phyloP scores from a whole-genome alignment of 1,140 invertebrate genomes.

The Eurosta solidaginis region DNA sequence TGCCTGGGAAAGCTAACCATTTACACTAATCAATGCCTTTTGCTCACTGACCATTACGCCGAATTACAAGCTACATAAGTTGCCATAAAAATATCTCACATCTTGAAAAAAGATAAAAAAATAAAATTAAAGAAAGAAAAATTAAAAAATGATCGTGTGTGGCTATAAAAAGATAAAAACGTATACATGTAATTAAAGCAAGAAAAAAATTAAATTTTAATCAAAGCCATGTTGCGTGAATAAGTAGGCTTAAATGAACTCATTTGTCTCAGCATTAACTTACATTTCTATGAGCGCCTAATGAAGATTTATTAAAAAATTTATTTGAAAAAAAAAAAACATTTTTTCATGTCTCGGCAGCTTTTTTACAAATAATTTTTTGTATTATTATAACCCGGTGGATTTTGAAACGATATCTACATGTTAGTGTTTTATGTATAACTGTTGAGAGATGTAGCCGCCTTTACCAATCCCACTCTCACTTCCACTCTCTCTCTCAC shows the following conservation, averaged over 20 bases:
- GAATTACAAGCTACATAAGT: not conserved
- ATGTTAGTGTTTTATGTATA: too few relatives aligned
- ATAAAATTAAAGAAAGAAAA: not conserved
- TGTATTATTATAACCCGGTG: too few relatives aligned
- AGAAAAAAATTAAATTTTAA: not conserved
- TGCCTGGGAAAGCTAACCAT: not conserved
- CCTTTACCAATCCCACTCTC: too few relatives aligned
- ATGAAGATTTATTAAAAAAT: not conserved
- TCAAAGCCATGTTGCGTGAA: not conserved
- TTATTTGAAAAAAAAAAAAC: not conserved
- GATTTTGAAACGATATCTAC: too few relatives aligned
- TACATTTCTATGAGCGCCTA: not conserved
- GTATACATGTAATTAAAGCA: not conserved
- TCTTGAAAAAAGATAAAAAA: not conserved
- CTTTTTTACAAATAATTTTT: too few relatives aligned
- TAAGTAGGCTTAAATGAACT: too few relatives aligned
- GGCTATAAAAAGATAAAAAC: not conserved
- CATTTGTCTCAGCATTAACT: not conserved
- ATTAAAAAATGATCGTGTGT: not conserved
- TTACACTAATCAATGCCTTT: constrained; percentile 7
- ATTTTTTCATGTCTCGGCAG: too few relatives aligned
- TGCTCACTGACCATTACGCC: not conserved
- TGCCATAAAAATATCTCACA: not conserved
- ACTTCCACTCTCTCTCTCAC: too few relatives aligned
- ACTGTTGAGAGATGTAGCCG: too few relatives aligned